These are phyloP conservation scores for Balanococcus diminutus DNA, from an alignment of 2,888 invertebrate genomes.

Conservation along the genomic window DNA sequence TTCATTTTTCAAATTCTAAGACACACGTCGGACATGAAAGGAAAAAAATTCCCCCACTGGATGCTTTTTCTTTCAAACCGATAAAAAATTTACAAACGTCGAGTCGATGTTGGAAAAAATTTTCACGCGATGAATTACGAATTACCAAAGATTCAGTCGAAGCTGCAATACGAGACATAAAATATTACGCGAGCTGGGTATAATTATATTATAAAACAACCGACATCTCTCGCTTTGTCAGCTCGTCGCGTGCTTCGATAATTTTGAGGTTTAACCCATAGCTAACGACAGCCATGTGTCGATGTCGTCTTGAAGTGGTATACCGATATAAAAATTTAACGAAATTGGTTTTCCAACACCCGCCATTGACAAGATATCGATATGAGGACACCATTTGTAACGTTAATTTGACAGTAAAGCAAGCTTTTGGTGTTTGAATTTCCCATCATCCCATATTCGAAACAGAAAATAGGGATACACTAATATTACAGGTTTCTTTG, in stretches of 20 bases:
- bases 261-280: slow-evolving; percentile 3
- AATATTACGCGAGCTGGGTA: too few relatives aligned
- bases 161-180: too few relatives aligned
- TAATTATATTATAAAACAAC: neutral
- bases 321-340: neutral
- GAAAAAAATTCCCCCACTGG: neutral
- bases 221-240: neutral
- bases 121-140: neutral
- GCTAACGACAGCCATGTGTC: neutral
- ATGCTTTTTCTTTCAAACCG: neutral
- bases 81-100: neutral
- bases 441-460: neutral
- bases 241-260: neutral
- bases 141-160: too few relatives aligned
- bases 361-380: slow-evolving; percentile 4
- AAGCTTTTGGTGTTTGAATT: neutral
- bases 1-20: neutral
- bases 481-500: too few relatives aligned
- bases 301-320: neutral
- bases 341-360: slow-evolving; percentile 16
- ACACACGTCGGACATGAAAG: neutral
- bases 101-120: neutral
- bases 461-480: too few relatives aligned
- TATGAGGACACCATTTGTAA: slow-evolving; percentile 8
- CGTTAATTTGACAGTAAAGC: slow-evolving; percentile 4